Conservation (phyloP, 2,888 invertebrate species). For the Apamea sordens region DNA sequence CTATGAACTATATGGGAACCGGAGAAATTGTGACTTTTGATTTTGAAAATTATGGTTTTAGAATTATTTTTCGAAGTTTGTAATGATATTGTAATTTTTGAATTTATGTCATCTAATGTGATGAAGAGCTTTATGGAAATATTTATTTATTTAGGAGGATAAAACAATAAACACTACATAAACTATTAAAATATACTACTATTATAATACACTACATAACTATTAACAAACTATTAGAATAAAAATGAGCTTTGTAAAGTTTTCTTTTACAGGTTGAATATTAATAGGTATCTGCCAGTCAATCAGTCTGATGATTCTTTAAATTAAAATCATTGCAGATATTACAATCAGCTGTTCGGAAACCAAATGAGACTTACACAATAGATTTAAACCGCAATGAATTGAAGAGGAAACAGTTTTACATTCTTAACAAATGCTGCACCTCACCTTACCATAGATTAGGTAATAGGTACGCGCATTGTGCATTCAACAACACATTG, state of each 20-base stretch:
- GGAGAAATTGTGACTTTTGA: slow-evolving; percentile 47
- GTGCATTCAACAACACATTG: slow-evolving; percentile 30
- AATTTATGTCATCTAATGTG: background rate
- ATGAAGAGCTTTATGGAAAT: background rate
- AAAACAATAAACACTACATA: too few relatives aligned
- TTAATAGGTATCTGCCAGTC: background rate
- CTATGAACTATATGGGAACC: slow-evolving; percentile 65
- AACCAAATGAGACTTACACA: background rate
- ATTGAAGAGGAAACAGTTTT: slow-evolving; percentile 18
- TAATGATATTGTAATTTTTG: slow-evolving; percentile 13
- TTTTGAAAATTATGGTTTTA: slow-evolving; percentile 45
- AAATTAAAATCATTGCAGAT: background rate
- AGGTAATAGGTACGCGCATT: slow-evolving; percentile 13
- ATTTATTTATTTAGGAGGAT: too few relatives aligned
- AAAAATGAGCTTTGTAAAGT: background rate
- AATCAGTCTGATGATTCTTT: background rate
- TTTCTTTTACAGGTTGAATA: background rate
- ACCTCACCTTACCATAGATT: slow-evolving; percentile 8
- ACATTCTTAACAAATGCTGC: slow-evolving; percentile 13
- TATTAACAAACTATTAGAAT: too few relatives aligned
- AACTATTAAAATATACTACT: too few relatives aligned
- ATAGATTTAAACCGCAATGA: background rate
- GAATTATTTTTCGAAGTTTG: slow-evolving; percentile 33
- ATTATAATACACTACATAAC: too few relatives aligned
- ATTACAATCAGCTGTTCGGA: background rate